A percentile compares a stretch with the other conserved stretches of the same genome.
Evolutionary conservation across 37 sponge, comb jelly and placozoan species (phyloP).

Genomic region (Crambe crambe): DNA sequence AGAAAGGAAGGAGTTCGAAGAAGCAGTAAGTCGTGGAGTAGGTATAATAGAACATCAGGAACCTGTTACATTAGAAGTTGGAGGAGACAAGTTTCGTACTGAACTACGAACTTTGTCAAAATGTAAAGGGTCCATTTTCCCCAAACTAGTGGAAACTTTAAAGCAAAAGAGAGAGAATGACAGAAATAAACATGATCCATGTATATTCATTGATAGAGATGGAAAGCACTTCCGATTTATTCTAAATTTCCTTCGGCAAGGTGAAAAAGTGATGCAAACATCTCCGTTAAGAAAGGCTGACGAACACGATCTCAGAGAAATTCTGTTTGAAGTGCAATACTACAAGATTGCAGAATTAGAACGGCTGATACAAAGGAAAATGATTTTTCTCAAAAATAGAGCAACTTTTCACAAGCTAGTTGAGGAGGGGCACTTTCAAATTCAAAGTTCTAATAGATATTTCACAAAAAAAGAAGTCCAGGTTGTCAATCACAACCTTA

Average conservation of each 20-base stretch:
- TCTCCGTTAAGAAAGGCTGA: background rate
- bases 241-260: constrained; percentile 47
- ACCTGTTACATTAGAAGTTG: constrained; percentile 17
- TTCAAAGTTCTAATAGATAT: constrained; percentile 3
- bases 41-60: background rate
- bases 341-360: constrained; percentile 21
- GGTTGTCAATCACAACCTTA: constrained; percentile 3
- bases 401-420: no score
- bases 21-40: background rate
- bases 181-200: background rate
- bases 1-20: background rate
- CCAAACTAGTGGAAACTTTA: background rate
- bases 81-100: constrained; percentile 21
- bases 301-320: constrained; percentile 1
- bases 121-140: constrained; percentile 20
- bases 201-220: constrained; percentile 57
- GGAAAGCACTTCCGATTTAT: constrained; percentile 44
- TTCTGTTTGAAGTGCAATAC: constrained; percentile 42
- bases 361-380: background rate
- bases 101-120: background rate
- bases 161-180: background rate
- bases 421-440: no score
- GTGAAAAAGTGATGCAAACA: constrained; percentile 5
- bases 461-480: background rate
- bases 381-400: background rate